A percentile compares a stretch with the other conserved stretches of the same genome.
These are phyloP conservation scores for Molanna angustata DNA, from an alignment of 2,888 invertebrate species.

Conservation along the genomic window DNA sequence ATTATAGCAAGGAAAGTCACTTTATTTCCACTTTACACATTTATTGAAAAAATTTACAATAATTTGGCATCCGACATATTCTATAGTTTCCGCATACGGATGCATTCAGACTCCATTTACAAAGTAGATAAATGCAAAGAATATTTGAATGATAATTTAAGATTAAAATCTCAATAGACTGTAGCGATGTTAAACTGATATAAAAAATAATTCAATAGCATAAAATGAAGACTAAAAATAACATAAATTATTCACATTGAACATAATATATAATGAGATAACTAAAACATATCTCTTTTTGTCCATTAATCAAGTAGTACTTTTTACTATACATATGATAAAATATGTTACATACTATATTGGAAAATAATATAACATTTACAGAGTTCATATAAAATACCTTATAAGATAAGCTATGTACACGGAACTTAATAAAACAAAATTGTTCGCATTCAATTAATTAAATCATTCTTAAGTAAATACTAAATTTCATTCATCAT, in stretches of 20 bases:
- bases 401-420: constrained; percentile 28
- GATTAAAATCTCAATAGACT: too few relatives aligned
- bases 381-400: constrained; percentile 26
- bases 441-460: constrained; percentile 22
- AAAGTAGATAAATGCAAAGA: constrained; percentile 12
- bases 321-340: too few relatives aligned
- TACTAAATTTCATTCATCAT: constrained; percentile 30
- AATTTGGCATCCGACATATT: constrained; percentile 21
- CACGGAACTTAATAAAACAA: constrained; percentile 23
- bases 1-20: constrained; percentile 37
- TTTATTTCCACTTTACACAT: constrained; percentile 35
- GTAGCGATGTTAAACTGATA: too few relatives aligned
- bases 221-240: constrained; percentile 1
- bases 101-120: constrained; percentile 8
- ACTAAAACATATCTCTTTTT: constrained; percentile 27
- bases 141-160: too few relatives aligned
- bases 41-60: constrained; percentile 16
- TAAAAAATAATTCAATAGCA: not conserved
- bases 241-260: constrained; percentile 8
- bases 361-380: constrained; percentile 18
- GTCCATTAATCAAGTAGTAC: not conserved
- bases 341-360: constrained; percentile 9
- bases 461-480: not conserved
- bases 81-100: too few relatives aligned
- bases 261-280: constrained; percentile 19